A percentile compares a stretch with the other conserved stretches of the same genome.
Evolutionary conservation across 2,113 vertebrate species (phyloP).

Genomic region (Pundamilia nyererei): DNA sequence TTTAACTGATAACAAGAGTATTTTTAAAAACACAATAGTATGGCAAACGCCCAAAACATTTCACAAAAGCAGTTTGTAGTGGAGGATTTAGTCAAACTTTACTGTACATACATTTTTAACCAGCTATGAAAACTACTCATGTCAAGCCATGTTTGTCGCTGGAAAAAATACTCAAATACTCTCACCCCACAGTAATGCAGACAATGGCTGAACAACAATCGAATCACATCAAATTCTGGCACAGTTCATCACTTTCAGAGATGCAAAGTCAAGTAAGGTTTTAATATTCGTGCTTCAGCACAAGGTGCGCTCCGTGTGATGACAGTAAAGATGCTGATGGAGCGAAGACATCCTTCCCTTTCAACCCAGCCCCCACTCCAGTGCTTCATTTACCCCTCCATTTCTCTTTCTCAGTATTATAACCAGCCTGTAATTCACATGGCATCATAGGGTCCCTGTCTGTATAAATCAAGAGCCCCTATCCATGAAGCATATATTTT

Average conservation of each 20-base stretch:
- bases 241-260: not conserved
- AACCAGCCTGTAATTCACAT: constrained; percentile 44
- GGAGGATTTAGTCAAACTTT: not conserved
- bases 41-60: not conserved
- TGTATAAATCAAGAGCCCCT: constrained; percentile 47
- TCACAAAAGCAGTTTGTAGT: not conserved
- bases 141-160: not conserved
- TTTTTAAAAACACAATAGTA: not conserved
- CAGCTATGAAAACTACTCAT: not conserved
- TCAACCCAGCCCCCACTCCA: not conserved
- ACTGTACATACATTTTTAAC: not conserved
- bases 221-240: not conserved
- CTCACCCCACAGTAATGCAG: not conserved
- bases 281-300: not conserved
- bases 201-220: not conserved
- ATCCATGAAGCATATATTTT: constrained; percentile 58
- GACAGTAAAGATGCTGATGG: not conserved
- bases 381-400: constrained; percentile 10
- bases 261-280: not conserved
- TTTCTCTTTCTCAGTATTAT: not conserved
- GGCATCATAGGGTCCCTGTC: constrained; percentile 46
- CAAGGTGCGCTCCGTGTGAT: not conserved
- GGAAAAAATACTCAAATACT: not conserved
- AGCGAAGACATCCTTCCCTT: not conserved
- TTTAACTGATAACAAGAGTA: not conserved